Evolutionary conservation across 2,113 vertebrate genomes (phyloP).

Genomic region (Gnathonemus longibarbis): DNA sequence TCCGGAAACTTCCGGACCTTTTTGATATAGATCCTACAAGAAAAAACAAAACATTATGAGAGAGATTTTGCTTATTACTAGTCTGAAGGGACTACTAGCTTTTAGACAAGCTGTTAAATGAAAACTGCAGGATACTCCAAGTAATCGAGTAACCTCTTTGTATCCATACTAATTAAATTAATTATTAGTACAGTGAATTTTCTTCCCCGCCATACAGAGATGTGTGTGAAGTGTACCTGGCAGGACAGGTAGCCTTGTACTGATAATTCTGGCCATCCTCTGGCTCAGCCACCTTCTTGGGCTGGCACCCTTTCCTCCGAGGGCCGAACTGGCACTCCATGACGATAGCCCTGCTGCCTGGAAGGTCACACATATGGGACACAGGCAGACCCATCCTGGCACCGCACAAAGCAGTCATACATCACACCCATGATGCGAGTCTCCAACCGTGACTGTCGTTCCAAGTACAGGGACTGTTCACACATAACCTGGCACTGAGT

Average conservation of each 20-base stretch:
- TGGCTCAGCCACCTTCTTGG: constrained; percentile 61
- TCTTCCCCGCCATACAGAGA: background rate
- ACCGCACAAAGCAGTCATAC: background rate
- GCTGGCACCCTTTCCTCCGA: constrained; percentile 72
- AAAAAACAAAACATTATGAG: background rate
- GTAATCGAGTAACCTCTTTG: background rate
- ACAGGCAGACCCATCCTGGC: constrained; percentile 27
- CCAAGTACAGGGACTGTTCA: background rate
- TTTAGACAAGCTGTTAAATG: background rate
- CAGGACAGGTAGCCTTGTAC: constrained; percentile 75
- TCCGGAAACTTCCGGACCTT: constrained; percentile 77
- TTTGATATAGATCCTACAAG: constrained; percentile 77
- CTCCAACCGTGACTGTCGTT: background rate
- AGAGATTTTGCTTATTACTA: background rate
- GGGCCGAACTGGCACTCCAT: constrained; percentile 82
- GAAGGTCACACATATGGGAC: constrained; percentile 27
- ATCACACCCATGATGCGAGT: background rate
- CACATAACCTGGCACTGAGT: background rate
- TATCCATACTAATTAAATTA: background rate
- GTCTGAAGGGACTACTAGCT: background rate
- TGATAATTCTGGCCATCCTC: constrained; percentile 52
- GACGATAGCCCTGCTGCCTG: constrained; percentile 78
- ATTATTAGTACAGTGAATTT: background rate
- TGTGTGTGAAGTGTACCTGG: constrained; percentile 50
- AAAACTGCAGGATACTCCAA: background rate